Conservation (phyloP, 37 sponge, comb jelly and placozoan genomes). For the Aplysina aerophoba region DNA sequence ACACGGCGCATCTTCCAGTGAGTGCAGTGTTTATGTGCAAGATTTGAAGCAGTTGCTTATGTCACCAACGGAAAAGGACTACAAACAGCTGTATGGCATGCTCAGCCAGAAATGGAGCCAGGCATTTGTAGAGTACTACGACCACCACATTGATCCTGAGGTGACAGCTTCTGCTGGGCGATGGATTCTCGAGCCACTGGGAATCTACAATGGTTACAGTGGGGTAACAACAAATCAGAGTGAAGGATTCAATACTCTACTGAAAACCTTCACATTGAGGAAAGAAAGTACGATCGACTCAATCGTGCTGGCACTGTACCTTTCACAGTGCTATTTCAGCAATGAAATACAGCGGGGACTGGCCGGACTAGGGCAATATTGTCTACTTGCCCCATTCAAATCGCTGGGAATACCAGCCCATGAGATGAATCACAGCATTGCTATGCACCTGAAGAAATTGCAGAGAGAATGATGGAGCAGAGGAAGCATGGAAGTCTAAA, state of each 20-base stretch:
- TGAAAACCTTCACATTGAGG: conserved; percentile 45
- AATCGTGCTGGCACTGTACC: conserved; percentile 41
- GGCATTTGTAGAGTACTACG: conserved; percentile 13
- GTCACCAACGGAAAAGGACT: conserved; percentile 13
- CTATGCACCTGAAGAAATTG: conserved; percentile 23
- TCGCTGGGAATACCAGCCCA: neutral
- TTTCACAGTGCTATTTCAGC: conserved; percentile 53
- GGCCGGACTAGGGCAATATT: conserved; percentile 56
- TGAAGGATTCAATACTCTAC: conserved; percentile 49
- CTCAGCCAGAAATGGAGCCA: conserved; percentile 5
- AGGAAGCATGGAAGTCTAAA: neutral
- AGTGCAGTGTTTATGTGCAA: conserved; percentile 1
- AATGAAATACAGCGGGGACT: conserved; percentile 71
- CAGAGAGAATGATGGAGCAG: neutral
- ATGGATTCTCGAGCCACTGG: conserved; percentile 29
- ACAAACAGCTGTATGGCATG: neutral
- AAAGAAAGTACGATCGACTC: conserved; percentile 59
- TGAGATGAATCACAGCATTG: conserved; percentile 8
- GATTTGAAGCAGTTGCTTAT: conserved; percentile 10
- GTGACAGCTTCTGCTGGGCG: conserved; percentile 4
- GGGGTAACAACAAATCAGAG: conserved; percentile 57
- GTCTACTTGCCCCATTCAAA: conserved; percentile 11
- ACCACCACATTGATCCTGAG: neutral
- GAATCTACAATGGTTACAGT: conserved; percentile 30
- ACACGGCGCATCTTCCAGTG: neutral